Evolutionary conservation across 2,797 vertebrate genomes (phyloP), one percentile per base, ranked within the genome.

Genomic region (Myripristis jacobus): DNA sequence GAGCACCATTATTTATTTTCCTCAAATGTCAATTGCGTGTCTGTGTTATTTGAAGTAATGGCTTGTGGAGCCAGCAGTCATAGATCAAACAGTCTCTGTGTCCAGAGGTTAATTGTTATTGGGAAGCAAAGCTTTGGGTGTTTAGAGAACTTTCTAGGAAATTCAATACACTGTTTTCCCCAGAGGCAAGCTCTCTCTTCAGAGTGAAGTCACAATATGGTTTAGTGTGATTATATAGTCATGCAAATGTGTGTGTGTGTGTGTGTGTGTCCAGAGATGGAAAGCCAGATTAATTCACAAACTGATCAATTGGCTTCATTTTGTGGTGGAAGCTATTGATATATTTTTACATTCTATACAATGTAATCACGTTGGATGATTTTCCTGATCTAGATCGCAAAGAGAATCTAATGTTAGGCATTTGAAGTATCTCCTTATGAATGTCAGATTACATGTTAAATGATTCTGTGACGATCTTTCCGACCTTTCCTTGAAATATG

Each of bases 71-170:
- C 60, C 82, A 10, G 75, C 75, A 76, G 88, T 82, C 86, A 84
- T 58, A 75, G 87, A 88, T 89, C 82, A 87, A 88, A 88, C 79
- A 70, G 81, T 63, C 68, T 81, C 65, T 24, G 50, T 41, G 70
- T 67, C 73, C 72, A 80, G 84, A 91, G 87, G 88, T 91, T 91
- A 90, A 93, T 90, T 89, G 85, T 86, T 87, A 84, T 86, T 54
- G 61, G 80, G 73, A 70, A 83, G 83, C 47, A 58, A 89, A 66
- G 82, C 86, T 79, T 66, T 41, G 46, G 62, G 83, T 84, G 82
- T 89, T 89, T 79, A 75, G 79, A 83, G 78, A 81, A 81, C 77
- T 75, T 68, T 75, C 66, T 31, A 31, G 59, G 50, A 87, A 76
- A 85, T 86, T 77, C 83, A 84, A 87, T 84, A 79, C 38, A 7